phyloP scores from a whole-genome alignment of 1,140 invertebrate species.

The Eriosoma lanigerum region DNA sequence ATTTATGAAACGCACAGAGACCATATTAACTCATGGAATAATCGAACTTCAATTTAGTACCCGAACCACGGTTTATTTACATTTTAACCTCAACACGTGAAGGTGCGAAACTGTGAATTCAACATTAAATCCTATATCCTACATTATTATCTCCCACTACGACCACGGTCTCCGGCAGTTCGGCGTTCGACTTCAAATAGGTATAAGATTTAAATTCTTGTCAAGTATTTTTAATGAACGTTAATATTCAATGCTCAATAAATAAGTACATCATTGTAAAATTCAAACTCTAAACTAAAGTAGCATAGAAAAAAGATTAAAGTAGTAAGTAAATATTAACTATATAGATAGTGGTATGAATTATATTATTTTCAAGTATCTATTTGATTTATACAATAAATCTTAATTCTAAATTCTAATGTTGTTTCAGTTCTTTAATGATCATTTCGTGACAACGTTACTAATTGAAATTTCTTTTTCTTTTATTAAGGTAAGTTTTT shows the following conservation, averaged over 20 bases:
- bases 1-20: too few species aligned
- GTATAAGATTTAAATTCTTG: slow-evolving; percentile 32
- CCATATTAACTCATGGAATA: slow-evolving; percentile 20
- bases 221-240: neutral
- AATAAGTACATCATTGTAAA: slow-evolving; percentile 7
- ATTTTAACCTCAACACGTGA: slow-evolving; percentile 39
- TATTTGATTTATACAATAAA: neutral
- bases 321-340: neutral
- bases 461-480: neutral
- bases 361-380: slow-evolving; percentile 1
- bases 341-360: neutral
- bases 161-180: neutral
- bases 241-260: too few species aligned
- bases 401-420: neutral
- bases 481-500: neutral
- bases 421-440: neutral
- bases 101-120: slow-evolving; percentile 15
- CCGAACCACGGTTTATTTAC: slow-evolving; percentile 19
- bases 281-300: slow-evolving; percentile 1
- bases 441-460: neutral
- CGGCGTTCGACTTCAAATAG: neutral
- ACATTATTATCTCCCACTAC: slow-evolving; percentile 6
- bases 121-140: too few species aligned
- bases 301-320: too few species aligned
- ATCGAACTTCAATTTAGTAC: neutral